Percentiles rank a stretch among this genome's conserved stretches.
Evolutionary conservation across 2,113 vertebrate species (phyloP).

Genomic region (Phycodurus eques): DNA sequence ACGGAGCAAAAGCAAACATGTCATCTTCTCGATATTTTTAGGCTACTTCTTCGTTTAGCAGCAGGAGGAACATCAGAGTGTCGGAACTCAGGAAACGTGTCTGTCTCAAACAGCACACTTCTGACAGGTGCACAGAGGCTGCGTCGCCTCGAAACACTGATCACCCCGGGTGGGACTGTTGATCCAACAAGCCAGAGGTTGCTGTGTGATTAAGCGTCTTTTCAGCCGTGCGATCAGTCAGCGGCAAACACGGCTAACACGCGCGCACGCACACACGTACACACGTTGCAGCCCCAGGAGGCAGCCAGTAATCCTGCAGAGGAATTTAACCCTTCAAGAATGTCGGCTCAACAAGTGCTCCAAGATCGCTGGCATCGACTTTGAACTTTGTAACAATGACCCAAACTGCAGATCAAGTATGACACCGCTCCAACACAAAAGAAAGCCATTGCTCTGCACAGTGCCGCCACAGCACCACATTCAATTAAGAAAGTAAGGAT

Average conservation of each 20-base stretch:
- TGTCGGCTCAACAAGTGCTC: conserved; percentile 16
- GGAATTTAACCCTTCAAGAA: conserved; percentile 67
- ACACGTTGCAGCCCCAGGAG: conserved; percentile 57
- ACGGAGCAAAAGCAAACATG: conserved; percentile 21
- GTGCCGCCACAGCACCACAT: conserved; percentile 9
- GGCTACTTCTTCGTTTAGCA: conserved; percentile 18
- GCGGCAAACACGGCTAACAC: conserved; percentile 52
- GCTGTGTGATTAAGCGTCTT: conserved; percentile 75
- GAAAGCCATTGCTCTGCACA: conserved; percentile 57
- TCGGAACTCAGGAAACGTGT: conserved; percentile 23
- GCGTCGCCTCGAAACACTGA: conserved; percentile 50
- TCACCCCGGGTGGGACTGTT: conserved; percentile 69
- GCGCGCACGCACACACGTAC: neutral
- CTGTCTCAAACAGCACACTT: conserved; percentile 28
- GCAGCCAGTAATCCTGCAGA: conserved; percentile 64
- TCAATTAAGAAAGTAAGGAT: conserved; percentile 13
- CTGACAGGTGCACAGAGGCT: conserved; percentile 54
- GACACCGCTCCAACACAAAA: conserved; percentile 24
- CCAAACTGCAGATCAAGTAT: conserved; percentile 18
- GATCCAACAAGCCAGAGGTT: conserved; percentile 71
- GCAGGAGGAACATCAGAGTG: conserved; percentile 14
- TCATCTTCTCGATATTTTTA: conserved; percentile 38
- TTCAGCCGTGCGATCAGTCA: conserved; percentile 71
- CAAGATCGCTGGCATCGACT: conserved; percentile 21
- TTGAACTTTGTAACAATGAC: conserved; percentile 32